Conservation (phyloP, 92 coral and sea anemone species). For the Metridium senile region DNA sequence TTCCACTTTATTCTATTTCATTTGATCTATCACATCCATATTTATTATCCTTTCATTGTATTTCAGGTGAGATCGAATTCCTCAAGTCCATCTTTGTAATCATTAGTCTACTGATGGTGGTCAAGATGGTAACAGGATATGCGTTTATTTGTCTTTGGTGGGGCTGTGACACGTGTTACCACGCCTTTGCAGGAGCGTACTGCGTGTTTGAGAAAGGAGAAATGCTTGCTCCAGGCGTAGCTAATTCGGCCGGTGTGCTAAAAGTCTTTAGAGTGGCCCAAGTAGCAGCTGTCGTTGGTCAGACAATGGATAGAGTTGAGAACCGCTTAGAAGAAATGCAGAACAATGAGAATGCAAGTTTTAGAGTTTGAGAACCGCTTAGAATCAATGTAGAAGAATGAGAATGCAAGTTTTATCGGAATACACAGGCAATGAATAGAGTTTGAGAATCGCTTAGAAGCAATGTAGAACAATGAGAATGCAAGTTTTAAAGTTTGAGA, state of each 20-base stretch:
- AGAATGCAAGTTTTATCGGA: no score
- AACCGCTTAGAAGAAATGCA: no score
- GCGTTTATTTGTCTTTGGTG: slow-evolving; percentile 23
- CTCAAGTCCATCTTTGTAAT: slow-evolving; percentile 13
- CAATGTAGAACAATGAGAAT: no score
- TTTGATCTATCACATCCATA: no score
- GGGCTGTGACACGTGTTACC: background rate
- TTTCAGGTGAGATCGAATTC: slow-evolving; percentile 5
- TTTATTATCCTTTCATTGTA: no score
- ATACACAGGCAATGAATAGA: no score
- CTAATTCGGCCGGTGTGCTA: slow-evolving; percentile 9
- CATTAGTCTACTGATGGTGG: slow-evolving; percentile 9
- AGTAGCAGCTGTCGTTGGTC: background rate
- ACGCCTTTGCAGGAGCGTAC: slow-evolving; percentile 10
- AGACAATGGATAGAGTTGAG: background rate
- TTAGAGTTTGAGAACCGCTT: no score
- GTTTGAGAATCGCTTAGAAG: no score
- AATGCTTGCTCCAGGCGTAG: slow-evolving; percentile 27
- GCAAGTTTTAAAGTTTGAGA: no score
- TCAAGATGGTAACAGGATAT: slow-evolving; percentile 1
- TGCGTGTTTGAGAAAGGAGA: slow-evolving; percentile 41
- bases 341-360: no score
- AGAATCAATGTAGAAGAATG: no score
- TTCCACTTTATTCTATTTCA: no score
- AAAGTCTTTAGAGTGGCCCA: background rate